phyloP scores from a whole-genome alignment of 2,797 vertebrate species.

The Eptatretus atami region DNA sequence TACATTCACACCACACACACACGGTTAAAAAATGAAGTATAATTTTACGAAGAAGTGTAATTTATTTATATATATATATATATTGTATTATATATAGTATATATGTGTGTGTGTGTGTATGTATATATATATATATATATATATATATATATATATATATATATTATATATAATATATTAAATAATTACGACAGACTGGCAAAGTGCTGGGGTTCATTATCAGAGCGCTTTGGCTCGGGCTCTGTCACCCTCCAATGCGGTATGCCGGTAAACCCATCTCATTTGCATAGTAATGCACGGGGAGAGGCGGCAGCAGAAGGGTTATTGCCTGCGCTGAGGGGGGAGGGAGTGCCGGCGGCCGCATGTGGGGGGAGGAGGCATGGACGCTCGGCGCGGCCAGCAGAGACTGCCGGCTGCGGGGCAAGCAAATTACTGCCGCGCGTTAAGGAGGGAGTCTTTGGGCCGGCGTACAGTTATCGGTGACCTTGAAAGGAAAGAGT shows the following conservation, averaged over 20 bases:
- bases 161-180: no score
- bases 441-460: background rate
- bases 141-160: no score
- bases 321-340: background rate
- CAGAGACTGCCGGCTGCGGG: background rate
- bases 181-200: no score
- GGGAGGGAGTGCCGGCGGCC: background rate
- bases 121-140: no score
- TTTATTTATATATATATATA: no score
- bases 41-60: no score
- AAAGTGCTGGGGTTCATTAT: background rate
- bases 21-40: no score
- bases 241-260: slow-evolving; percentile 3
- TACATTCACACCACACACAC: no score
- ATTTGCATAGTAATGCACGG: slow-evolving; percentile 3
- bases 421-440: background rate
- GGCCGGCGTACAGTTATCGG: background rate
- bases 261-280: slow-evolving; percentile 1
- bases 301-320: slow-evolving; percentile 1
- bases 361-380: no score
- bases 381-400: no score
- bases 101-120: no score
- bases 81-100: no score
- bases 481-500: slow-evolving; percentile 1
- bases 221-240: background rate